phyloP scores from a whole-genome alignment of 2,888 invertebrate species.

The Xestia sexstrigata region DNA sequence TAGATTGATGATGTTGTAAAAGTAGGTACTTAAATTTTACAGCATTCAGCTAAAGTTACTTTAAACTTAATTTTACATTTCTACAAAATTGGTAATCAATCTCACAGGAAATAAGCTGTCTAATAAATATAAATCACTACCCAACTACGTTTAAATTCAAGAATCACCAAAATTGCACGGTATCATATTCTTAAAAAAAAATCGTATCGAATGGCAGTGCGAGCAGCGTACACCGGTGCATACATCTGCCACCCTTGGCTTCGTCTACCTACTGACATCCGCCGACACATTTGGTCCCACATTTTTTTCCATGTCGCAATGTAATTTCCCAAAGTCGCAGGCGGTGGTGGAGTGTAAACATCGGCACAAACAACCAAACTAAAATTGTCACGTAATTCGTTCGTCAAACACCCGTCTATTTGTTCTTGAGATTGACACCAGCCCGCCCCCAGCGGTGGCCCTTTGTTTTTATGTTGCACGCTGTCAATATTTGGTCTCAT shows the following conservation, averaged over 20 bases:
- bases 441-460: constrained; percentile 81
- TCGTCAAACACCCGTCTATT: constrained; percentile 86
- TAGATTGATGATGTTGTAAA: constrained; percentile 15
- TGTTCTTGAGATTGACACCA: constrained; percentile 89
- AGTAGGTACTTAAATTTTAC: constrained; percentile 5
- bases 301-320: constrained; percentile 74
- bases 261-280: constrained; percentile 71
- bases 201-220: constrained; percentile 59
- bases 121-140: constrained; percentile 55
- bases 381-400: constrained; percentile 89
- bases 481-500: constrained; percentile 88
- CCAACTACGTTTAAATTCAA: constrained; percentile 44
- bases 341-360: constrained; percentile 76
- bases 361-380: constrained; percentile 76
- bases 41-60: too few species aligned
- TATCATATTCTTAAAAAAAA: constrained; percentile 67
- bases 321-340: constrained; percentile 78
- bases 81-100: constrained; percentile 36
- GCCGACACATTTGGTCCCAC: constrained; percentile 69
- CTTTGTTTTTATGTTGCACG: constrained; percentile 87
- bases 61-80: background rate
- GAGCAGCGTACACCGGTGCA: constrained; percentile 50
- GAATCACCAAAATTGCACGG: constrained; percentile 65
- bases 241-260: constrained; percentile 72
- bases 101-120: constrained; percentile 56